Base-by-base conservation (phyloP, 2,113 vertebrate species). In the Spheniscus mendiculus region DNA sequence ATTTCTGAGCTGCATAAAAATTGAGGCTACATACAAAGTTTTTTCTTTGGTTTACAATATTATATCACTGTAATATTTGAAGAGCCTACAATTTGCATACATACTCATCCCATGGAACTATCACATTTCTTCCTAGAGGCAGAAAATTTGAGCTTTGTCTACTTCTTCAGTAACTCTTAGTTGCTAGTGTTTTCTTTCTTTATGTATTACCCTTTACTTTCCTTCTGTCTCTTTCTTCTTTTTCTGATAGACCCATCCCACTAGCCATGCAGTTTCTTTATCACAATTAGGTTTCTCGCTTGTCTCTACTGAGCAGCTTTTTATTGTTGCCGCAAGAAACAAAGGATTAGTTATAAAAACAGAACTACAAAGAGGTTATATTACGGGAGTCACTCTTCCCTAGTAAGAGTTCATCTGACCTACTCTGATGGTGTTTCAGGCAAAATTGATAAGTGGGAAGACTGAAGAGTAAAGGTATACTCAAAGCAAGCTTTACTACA, bases 1-100 rank as follows among this genome's bases (percentile, higher is more conserved):
- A 66, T 91, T 95, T 97, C 50, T 87, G 70, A 95, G 49, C 29
- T 94, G 52, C 78, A 53, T 84, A 76, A 95, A 96, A 94, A n/a
- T 52, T 82, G 27, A 81, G 49, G 67, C 50, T 93, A 66, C 52
- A 65, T 88, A 76, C 26, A 56, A 83, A 95, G 36, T 32, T 53
- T 63, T 83, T 96, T 61, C 66, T 92, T 86, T 55, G 36, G 72
- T 70, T 96, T 93, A 63, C 38, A 87, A 34, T 72, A 89, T 81
- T 67, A 58, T 62, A 66, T 87, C 49, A 26, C 45, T 84, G 55
- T 73, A 79, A 84, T 61, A 45, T 30, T 85, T 63, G 53, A 53
- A 34, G 5, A 74, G 9, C 12, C 80, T 84, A 61, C 21, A 82
- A 71, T 91, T 90, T 84, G 52, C 36, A 65, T 90, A 34, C 25